Conservation (phyloP, 2,888 invertebrate genomes). For the Arenicola marina region DNA sequence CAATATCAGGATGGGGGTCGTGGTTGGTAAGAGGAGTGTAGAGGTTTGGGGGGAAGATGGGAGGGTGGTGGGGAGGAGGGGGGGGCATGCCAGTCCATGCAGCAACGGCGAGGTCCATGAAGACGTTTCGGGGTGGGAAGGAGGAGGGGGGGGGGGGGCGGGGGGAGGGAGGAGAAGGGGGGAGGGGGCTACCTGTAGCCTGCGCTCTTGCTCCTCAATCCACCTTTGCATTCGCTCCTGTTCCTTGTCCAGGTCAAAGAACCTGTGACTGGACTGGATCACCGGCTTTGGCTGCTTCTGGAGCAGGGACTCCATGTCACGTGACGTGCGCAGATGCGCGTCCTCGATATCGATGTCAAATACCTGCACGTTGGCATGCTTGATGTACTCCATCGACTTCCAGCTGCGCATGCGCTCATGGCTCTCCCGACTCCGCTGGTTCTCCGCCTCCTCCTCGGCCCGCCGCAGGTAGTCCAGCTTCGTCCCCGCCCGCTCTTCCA, state of each 20-base stretch:
- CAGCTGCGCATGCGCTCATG: constrained; percentile 1
- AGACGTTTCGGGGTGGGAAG: background rate
- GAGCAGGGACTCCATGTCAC: constrained; percentile 13
- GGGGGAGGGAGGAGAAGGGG: background rate
- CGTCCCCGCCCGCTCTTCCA: no score
- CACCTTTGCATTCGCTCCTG: constrained; percentile 40
- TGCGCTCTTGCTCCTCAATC: constrained; percentile 41
- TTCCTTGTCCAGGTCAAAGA: constrained; percentile 27
- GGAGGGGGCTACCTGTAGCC: constrained; percentile 35
- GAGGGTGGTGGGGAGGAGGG: no score
- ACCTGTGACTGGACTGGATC: constrained; percentile 7
- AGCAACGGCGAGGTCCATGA: background rate
- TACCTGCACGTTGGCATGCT: background rate
- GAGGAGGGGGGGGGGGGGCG: background rate
- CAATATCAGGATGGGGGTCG: no score
- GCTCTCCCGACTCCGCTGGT: background rate
- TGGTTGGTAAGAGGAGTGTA: no score
- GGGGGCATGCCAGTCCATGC: background rate
- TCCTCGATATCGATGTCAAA: background rate
- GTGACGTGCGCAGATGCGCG: constrained; percentile 4
- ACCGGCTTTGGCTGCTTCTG: background rate
- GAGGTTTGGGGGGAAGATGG: no score
- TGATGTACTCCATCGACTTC: constrained; percentile 12
- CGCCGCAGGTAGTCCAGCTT: no score
- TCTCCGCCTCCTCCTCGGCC: background rate